phyloP scores from a whole-genome alignment of 2,113 vertebrate species.

The Scalopus aquaticus region DNA sequence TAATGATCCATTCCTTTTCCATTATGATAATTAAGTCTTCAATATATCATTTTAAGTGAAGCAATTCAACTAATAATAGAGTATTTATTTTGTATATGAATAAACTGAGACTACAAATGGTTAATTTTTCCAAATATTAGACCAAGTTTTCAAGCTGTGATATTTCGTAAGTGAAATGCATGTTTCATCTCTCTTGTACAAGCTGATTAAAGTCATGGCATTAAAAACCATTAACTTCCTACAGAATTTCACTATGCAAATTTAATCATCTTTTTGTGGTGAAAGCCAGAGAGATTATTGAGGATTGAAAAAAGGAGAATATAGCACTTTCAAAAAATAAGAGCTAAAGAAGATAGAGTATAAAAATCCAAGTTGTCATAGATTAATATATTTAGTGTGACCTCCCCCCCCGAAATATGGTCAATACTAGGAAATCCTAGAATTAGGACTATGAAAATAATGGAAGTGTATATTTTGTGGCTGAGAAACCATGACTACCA shows the following conservation, averaged over 20 bases:
- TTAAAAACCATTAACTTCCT: neutral
- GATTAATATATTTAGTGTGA: neutral
- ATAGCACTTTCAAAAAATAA: neutral
- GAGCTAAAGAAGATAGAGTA: neutral
- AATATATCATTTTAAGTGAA: neutral
- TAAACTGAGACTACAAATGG: neutral
- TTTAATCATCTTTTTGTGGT: neutral
- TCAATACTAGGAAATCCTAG: neutral
- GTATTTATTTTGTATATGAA: neutral
- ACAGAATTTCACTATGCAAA: neutral
- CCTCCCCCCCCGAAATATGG: fast-evolving
- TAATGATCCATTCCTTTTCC: no score
- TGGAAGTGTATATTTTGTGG: neutral
- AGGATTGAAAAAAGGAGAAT: neutral
- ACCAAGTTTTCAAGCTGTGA: neutral
- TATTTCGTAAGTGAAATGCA: neutral
- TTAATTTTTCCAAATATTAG: neutral
- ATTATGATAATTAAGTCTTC: neutral
- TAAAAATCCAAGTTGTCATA: neutral
- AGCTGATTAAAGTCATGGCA: neutral
- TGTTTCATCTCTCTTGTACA: neutral
- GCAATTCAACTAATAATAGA: neutral
- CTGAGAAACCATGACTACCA: neutral
- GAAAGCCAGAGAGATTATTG: neutral
- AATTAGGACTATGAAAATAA: neutral